These are phyloP conservation scores for Melangyna quadrimaculata DNA, from an alignment of 2,888 invertebrate species.

Conservation along the genomic window DNA sequence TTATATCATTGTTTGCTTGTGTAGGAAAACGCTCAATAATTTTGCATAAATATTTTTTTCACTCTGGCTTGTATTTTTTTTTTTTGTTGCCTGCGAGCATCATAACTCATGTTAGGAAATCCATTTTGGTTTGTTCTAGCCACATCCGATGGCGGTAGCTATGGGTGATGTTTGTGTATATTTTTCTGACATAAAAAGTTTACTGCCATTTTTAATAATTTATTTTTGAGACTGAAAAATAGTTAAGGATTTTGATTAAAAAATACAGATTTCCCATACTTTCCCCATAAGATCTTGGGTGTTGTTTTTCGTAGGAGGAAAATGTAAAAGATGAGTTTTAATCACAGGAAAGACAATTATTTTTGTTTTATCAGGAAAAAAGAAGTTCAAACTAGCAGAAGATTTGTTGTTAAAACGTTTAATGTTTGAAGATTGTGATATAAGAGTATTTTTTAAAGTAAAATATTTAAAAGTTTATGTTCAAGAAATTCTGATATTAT, in stretches of 20 bases:
- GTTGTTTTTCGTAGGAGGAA: no score
- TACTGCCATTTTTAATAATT: not conserved
- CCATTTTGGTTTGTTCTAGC: slow-evolving; percentile 67
- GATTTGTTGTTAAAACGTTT: no score
- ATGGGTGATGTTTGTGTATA: not conserved
- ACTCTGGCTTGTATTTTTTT: slow-evolving; percentile 22
- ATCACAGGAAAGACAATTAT: no score
- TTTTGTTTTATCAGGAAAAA: no score
- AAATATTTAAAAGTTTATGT: no score
- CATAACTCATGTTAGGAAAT: slow-evolving; percentile 66
- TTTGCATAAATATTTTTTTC: slow-evolving; percentile 44
- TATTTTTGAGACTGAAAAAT: not conserved
- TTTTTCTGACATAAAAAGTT: not conserved
- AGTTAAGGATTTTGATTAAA: not conserved
- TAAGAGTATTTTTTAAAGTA: no score
- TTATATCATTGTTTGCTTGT: not conserved
- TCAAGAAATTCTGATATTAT: no score
- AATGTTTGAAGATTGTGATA: no score
- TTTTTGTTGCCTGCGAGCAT: slow-evolving; percentile 30
- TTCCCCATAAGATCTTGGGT: no score
- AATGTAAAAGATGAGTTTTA: no score
- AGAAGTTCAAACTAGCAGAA: no score
- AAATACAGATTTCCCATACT: not conserved
- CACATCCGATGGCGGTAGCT: slow-evolving; percentile 72
- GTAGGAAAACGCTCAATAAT: slow-evolving; percentile 4